Evolutionary conservation across 2,888 invertebrate species (phyloP), one percentile per base, ranked within the genome.

Genomic region (Apodemia hepburni): DNA sequence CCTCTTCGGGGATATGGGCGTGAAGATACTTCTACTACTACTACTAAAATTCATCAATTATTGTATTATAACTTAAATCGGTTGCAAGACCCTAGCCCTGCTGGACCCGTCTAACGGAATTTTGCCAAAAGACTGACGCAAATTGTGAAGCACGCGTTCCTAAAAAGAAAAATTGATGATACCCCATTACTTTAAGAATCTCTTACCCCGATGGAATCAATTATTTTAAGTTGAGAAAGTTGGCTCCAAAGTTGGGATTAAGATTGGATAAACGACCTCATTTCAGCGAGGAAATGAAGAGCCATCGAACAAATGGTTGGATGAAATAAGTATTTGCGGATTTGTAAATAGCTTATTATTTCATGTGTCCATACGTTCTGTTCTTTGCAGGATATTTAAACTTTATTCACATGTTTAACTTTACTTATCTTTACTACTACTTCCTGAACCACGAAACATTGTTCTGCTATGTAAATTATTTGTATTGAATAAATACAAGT

Each of bases 271-370:
- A 84, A 82, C 80, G 82, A 80, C 76, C 77, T 81, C 81, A 81
- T 84, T 80, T 75, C 70, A 70, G 71, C 67, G 73, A 76, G 80
- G 84, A 84, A 85, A 85, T 81, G 82, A 81, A 78, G 73, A 77
- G 77, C 79, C 78, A 82, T 85, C 78, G 76, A 64, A 72, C 71
- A 79, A 85, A 85, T 79, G 86, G 83, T 82, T 73, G 72, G 79
- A 83, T 85, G 38, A 38, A 38, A 38, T 38, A 38, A 38, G 38
- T 38, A 38, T 38, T 42, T 42, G 42, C 42, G 42, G 42, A 42
- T 42, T 42, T 15, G 42, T 42, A 42, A 42, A 42, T 42, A 42
- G 42, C 15, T 15, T 42, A 42, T 42, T 42, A 42, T 42, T 42
- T 42, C 42, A 15, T 12, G 42, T 42, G 4, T 15, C 42, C 42